Conservation (phyloP, 2,113 vertebrate genomes). For the Lagopus muta region DNA sequence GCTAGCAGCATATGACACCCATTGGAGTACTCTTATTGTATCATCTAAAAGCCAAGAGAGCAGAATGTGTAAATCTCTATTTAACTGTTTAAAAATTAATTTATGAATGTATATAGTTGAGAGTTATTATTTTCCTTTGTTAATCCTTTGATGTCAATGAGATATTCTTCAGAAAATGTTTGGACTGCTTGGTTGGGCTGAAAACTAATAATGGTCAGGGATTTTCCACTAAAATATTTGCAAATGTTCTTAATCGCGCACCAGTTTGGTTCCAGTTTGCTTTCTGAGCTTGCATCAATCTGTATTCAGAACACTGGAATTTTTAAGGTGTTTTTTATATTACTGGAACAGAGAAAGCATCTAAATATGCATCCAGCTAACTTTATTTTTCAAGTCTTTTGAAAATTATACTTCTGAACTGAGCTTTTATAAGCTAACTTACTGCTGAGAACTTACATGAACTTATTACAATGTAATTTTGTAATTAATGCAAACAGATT, state of each 20-base stretch:
- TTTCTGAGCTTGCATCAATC: slow-evolving; percentile 15
- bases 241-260: neutral
- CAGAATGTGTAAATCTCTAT: slow-evolving; percentile 2
- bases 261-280: neutral
- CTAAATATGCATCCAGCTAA: slow-evolving; percentile 39
- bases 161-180: neutral
- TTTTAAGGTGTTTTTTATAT: slow-evolving; percentile 48
- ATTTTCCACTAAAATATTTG: neutral
- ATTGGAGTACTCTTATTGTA: neutral
- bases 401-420: slow-evolving; percentile 25
- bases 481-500: slow-evolving; percentile 34
- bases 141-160: neutral
- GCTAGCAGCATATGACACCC: neutral
- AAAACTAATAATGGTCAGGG: neutral
- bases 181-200: neutral
- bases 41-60: neutral
- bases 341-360: slow-evolving; percentile 28
- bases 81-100: neutral
- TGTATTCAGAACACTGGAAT: neutral
- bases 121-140: neutral
- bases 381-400: slow-evolving; percentile 55
- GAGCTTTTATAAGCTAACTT: slow-evolving; percentile 62
- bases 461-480: slow-evolving; percentile 60
- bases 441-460: slow-evolving; percentile 42
- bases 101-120: neutral